phyloP scores from a whole-genome alignment of 2,113 vertebrate genomes.

The Indicator indicator region DNA sequence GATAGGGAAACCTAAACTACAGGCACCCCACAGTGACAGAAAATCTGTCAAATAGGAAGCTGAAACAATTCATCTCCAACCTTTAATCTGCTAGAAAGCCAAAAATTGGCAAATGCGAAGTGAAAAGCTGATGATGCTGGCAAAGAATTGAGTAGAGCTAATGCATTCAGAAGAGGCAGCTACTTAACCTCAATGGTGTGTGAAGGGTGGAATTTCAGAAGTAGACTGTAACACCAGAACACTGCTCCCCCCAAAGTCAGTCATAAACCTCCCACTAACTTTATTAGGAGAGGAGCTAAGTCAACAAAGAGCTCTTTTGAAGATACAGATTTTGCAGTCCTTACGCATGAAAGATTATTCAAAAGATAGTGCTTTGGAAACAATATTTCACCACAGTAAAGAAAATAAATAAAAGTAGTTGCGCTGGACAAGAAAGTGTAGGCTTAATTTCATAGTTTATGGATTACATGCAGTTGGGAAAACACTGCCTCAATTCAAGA shows the following conservation, averaged over 20 bases:
- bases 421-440: neutral
- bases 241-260: neutral
- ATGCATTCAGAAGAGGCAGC: neutral
- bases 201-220: slow-evolving; percentile 30
- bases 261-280: slow-evolving; percentile 11
- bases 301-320: neutral
- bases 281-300: neutral
- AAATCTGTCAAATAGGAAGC: slow-evolving; percentile 10
- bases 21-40: neutral
- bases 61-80: neutral
- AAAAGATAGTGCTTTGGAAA: neutral
- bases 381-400: neutral
- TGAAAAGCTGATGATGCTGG: slow-evolving; percentile 25
- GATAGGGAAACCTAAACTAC: neutral
- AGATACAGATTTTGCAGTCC: neutral
- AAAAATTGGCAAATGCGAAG: neutral
- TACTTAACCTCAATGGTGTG: neutral
- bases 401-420: neutral
- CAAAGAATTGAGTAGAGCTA: neutral
- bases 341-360: neutral
- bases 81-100: neutral
- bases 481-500: neutral
- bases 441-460: neutral
- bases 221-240: neutral
- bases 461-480: neutral